Evolutionary conservation across 1,140 invertebrate genomes (phyloP).

Genomic region (Drosophila quadrilineata): DNA sequence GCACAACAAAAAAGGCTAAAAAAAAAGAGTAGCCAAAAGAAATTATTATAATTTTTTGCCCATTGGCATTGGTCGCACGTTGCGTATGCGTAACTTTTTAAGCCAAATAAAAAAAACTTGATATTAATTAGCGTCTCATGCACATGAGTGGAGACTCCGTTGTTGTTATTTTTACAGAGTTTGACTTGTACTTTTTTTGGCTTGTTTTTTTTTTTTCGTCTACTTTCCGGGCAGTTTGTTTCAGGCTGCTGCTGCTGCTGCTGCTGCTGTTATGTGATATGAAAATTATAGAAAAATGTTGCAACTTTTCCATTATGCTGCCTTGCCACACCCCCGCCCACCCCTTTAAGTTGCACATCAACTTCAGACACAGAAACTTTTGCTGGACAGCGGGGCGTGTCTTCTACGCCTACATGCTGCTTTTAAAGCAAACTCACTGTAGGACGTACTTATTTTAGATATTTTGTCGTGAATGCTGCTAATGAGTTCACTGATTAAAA

Average conservation of each 20-base stretch:
- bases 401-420: too few relatives aligned
- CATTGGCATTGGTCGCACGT: conserved; percentile 30
- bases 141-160: conserved; percentile 28
- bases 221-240: conserved; percentile 18
- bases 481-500: conserved; percentile 69
- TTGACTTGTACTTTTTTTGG: too few relatives aligned
- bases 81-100: conserved; percentile 55
- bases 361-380: conserved; percentile 63
- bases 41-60: conserved; percentile 53
- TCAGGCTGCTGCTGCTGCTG: background rate
- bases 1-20: conserved; percentile 22
- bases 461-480: conserved; percentile 47
- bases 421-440: too few relatives aligned
- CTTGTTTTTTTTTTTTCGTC: conserved; percentile 15
- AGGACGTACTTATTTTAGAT: conserved; percentile 44
- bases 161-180: background rate
- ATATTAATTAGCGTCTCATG: conserved; percentile 62
- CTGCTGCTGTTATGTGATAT: conserved; percentile 56
- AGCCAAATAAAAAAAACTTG: conserved; percentile 31
- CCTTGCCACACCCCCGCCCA: too few relatives aligned
- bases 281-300: conserved; percentile 58
- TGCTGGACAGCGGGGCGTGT: background rate
- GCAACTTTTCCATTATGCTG: conserved; percentile 64
- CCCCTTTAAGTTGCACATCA: too few relatives aligned
- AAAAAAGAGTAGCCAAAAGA: conserved; percentile 20